Evolutionary conservation across 2,888 invertebrate genomes (phyloP), one percentile per base, ranked within the genome.

Genomic region (Danaus chrysippus): DNA sequence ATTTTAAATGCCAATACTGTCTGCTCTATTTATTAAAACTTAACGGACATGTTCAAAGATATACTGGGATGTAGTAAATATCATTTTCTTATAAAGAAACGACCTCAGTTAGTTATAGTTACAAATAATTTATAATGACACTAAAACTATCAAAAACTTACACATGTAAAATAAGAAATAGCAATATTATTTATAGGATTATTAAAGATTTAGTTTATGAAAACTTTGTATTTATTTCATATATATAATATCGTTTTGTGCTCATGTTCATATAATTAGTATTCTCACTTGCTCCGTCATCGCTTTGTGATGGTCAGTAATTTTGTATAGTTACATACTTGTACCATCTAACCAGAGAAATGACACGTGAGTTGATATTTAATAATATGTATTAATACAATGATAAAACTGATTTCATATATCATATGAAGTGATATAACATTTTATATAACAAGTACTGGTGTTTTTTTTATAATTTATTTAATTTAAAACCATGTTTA

Each of bases 341-440:
- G 41, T 59, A 55, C 62, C 53, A 23, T 58, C 46, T 44, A 59
- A 65, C 54, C 58, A 59, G 62, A 67, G 69, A 69, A 67, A 70
- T 70, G 70, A 56, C 62, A 64, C 53, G 70, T 70, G 58, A 70
- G 70, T 70, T 57, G 46, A 43, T 42, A 54, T 19, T 23, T 15
- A 53, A 19, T 56, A 10, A 43, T 46, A 13, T 46, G 17, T 49
- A 17, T 49, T 17, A 49, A 17, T 49, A 17, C 2, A 49, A 15
- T 10, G 8, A 49, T 6, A 49, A 15, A 49, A 49, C 17, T 1
- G 15, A 2, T 49, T n/a, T 46, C 15, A 17, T 17, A 15, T 15
- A 49, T 8, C 17, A 49, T 15, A 10, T 49, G 11, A 49, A 13
- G 15, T 0, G 15, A 17, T 17, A 17, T 8, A 8, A 46, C 15